Evolutionary conservation across 2,888 invertebrate species (phyloP).

Genomic region (Leptothorax acervorum): DNA sequence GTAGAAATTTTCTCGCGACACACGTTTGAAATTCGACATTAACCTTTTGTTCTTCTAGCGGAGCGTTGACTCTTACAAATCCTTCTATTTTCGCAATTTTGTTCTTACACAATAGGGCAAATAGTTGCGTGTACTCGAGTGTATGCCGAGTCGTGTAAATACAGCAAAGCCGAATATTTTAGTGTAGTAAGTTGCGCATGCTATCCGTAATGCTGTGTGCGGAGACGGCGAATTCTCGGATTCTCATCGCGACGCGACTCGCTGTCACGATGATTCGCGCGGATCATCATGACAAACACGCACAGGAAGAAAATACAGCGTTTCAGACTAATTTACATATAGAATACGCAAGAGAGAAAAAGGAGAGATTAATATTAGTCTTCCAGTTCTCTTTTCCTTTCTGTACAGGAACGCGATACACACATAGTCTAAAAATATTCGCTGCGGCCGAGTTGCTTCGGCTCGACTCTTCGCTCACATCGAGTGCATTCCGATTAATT

Average conservation of each 20-base stretch:
- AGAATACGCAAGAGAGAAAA: too few species aligned
- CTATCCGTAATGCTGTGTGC: slow-evolving; percentile 73
- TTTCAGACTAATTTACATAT: too few species aligned
- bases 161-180: slow-evolving; percentile 78
- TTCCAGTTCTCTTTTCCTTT: too few species aligned
- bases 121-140: slow-evolving; percentile 57
- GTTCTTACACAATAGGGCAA: too few species aligned
- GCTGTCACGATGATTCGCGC: slow-evolving; percentile 45
- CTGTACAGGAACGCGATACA: too few species aligned
- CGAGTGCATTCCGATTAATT: too few species aligned
- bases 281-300: slow-evolving; percentile 79
- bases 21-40: background rate
- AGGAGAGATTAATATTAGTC: too few species aligned
- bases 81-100: too few species aligned
- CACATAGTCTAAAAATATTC: too few species aligned
- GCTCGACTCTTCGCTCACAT: too few species aligned
- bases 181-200: slow-evolving; percentile 77
- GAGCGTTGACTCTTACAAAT: background rate
- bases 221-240: slow-evolving; percentile 47
- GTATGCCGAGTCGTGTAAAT: slow-evolving; percentile 71
- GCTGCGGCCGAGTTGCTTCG: too few species aligned
- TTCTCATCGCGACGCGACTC: slow-evolving; percentile 21
- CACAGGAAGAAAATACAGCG: too few species aligned
- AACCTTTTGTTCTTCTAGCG: background rate
- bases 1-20: background rate